phyloP scores from a whole-genome alignment of 2,113 vertebrate species.

The Todiramphus saurophagus region DNA sequence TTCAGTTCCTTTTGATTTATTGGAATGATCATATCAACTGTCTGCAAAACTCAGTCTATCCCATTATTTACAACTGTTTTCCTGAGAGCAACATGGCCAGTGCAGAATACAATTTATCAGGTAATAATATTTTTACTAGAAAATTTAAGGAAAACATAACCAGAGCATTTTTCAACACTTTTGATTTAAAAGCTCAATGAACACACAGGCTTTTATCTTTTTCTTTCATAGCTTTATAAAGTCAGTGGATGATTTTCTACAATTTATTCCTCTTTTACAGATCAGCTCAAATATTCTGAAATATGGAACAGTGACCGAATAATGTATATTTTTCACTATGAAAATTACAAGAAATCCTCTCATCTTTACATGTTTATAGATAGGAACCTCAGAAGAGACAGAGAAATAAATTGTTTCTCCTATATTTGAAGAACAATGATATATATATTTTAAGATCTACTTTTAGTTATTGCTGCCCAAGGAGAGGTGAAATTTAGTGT shows the following conservation, averaged over 20 bases:
- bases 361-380: not conserved
- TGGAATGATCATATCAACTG: not conserved
- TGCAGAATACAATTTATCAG: not conserved
- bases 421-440: not conserved
- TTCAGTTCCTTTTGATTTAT: not conserved
- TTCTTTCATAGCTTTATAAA: not conserved
- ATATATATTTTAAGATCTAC: not conserved
- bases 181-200: not conserved
- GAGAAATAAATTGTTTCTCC: not conserved
- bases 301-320: not conserved
- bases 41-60: not conserved
- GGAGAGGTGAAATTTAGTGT: not conserved
- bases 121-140: not conserved
- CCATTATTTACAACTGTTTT: not conserved
- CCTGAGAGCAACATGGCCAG: not conserved
- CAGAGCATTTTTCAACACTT: not conserved
- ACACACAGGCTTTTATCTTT: not conserved
- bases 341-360: not conserved
- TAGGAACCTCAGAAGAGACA: not conserved
- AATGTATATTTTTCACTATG: not conserved
- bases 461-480: not conserved
- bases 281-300: conserved; percentile 12
- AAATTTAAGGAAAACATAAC: not conserved
- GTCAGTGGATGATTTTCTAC: not conserved
- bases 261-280: conserved; percentile 22